phyloP scores from a whole-genome alignment of 2,797 vertebrate species.

The Pelodytes ibericus region DNA sequence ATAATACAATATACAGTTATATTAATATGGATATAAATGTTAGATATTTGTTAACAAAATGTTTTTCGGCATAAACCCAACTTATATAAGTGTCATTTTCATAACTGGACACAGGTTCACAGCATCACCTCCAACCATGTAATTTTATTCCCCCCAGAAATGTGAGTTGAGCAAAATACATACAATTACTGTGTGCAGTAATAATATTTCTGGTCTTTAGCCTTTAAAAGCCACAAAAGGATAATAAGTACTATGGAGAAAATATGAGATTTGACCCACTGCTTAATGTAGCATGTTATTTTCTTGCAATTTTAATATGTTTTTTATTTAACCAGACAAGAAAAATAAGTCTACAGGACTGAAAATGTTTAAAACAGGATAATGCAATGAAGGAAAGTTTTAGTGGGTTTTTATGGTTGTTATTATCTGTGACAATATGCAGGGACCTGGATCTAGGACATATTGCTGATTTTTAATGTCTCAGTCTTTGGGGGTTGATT shows the following conservation, averaged over 20 bases:
- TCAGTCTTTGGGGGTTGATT: too few species aligned
- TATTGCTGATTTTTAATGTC: too few species aligned
- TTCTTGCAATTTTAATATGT: neutral
- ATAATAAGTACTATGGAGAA: slow-evolving; percentile 18
- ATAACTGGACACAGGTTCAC: neutral
- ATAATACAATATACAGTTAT: too few species aligned
- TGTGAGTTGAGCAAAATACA: slow-evolving; percentile 4
- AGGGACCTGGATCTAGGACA: too few species aligned
- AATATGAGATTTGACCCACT: slow-evolving; percentile 30
- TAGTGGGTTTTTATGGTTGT: too few species aligned
- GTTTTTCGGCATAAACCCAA: too few species aligned
- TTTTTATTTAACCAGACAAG: neutral
- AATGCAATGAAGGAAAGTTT: neutral
- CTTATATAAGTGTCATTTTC: neutral
- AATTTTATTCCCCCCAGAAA: neutral
- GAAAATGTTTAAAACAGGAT: neutral
- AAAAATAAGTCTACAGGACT: too few species aligned
- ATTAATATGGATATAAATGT: too few species aligned
- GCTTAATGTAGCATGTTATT: slow-evolving; percentile 38
- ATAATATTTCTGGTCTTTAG: slow-evolving; percentile 34
- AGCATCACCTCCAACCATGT: neutral
- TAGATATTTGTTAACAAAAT: too few species aligned
- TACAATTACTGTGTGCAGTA: slow-evolving; percentile 42
- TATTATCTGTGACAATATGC: too few species aligned
- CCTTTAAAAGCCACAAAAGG: slow-evolving; percentile 37